phyloP scores from a whole-genome alignment of 2,797 vertebrate species.

The Oreochromis grahami region DNA sequence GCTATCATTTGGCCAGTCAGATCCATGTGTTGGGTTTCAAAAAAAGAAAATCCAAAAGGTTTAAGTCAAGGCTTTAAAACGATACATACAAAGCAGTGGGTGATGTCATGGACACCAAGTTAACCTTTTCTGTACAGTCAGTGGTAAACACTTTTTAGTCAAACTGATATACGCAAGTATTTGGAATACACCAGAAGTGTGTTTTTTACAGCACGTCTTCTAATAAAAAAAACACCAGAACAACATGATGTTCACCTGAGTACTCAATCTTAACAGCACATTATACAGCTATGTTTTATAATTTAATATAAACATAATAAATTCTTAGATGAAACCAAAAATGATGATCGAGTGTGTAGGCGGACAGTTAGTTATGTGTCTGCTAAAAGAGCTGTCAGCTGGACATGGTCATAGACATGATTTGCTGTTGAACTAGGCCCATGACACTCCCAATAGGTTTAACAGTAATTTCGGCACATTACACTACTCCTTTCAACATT shows the following conservation, averaged over 20 bases:
- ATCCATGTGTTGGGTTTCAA: background rate
- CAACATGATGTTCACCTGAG: background rate
- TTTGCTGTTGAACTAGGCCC: background rate
- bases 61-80: background rate
- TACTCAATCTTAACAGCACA: background rate
- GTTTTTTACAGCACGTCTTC: background rate
- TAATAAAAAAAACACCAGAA: background rate
- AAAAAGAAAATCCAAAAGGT: background rate
- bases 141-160: rapidly evolving
- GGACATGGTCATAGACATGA: background rate
- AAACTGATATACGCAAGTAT: background rate
- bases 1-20: background rate
- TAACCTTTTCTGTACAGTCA: background rate
- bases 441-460: background rate
- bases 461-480: constrained; percentile 1
- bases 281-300: background rate
- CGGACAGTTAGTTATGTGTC: background rate
- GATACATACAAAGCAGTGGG: rapidly evolving
- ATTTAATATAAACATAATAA: background rate
- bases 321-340: background rate
- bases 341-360: background rate
- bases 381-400: constrained; percentile 8
- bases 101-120: rapidly evolving
- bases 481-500: background rate
- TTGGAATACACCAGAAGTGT: background rate